Evolutionary conservation across 2,888 invertebrate species (phyloP).

Genomic region (Melanophora roralis): DNA sequence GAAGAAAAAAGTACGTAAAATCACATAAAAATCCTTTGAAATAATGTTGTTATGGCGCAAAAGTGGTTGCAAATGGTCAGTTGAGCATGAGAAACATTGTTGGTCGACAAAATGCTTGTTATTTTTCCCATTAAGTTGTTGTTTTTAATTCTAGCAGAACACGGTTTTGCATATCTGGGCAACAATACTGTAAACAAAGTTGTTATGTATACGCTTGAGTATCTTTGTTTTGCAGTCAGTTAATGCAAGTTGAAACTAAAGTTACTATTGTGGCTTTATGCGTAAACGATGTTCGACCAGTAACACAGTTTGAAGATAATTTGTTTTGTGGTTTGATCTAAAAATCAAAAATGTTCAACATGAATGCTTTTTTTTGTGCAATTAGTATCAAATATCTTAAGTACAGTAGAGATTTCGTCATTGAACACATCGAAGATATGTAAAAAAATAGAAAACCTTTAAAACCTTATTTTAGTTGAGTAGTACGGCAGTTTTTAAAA

Average conservation of each 20-base stretch:
- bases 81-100: constrained; percentile 16
- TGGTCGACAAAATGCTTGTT: constrained; percentile 41
- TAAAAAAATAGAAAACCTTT: no score
- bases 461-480: no score
- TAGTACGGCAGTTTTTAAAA: no score
- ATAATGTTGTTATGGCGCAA: constrained; percentile 43
- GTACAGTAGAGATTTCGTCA: no score
- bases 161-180: no score
- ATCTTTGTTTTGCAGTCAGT: no score
- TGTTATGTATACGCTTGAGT: no score
- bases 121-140: background rate
- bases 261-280: constrained; percentile 61
- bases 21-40: constrained; percentile 46
- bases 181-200: no score
- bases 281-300: constrained; percentile 60
- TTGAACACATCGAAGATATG: no score
- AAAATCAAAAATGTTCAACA: constrained; percentile 44
- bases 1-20: constrained; percentile 27
- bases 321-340: constrained; percentile 40
- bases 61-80: constrained; percentile 42
- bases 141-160: background rate
- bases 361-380: constrained; percentile 31
- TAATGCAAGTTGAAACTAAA: constrained; percentile 46
- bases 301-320: constrained; percentile 25
- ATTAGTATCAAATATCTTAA: no score